phyloP scores from a whole-genome alignment of 2,797 vertebrate genomes.

The Atherinosoma microstoma region DNA sequence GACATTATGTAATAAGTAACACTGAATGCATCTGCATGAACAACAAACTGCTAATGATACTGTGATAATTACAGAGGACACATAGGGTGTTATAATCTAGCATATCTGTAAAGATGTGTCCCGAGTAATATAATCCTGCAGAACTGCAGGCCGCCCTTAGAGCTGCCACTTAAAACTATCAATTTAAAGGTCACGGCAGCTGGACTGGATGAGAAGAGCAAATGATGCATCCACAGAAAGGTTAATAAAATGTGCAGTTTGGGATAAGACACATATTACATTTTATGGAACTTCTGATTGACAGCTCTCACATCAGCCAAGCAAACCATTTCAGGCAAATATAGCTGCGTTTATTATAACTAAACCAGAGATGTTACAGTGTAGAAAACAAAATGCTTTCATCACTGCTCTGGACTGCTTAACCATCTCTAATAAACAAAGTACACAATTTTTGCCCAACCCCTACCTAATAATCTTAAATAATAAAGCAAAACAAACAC shows the following conservation, averaged over 20 bases:
- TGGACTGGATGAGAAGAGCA: conserved; percentile 9
- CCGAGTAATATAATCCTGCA: conserved; percentile 16
- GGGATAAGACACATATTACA: neutral
- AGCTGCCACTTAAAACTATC: conserved; percentile 11
- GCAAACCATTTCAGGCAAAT: neutral
- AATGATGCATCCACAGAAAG: neutral
- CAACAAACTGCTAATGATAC: conserved; percentile 4
- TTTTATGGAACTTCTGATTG: neutral
- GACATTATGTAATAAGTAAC: conserved; percentile 26
- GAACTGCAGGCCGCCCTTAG: conserved; percentile 13
- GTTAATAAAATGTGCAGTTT: neutral
- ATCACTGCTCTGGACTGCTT: neutral
- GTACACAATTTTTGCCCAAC: neutral
- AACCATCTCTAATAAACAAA: neutral
- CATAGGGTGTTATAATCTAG: conserved; percentile 9
- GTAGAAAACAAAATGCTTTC: neutral
- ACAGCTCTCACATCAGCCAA: neutral
- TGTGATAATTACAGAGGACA: conserved; percentile 26
- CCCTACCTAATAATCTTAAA: too few species aligned
- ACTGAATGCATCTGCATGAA: conserved; percentile 25
- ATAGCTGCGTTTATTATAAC: neutral
- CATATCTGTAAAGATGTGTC: conserved; percentile 2
- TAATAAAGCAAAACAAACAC: too few species aligned
- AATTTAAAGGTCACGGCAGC: conserved; percentile 11
- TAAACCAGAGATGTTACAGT: neutral